A percentile compares a stretch with the other conserved stretches of the same genome.
phyloP scores from a whole-genome alignment of 2,888 invertebrate genomes.

The Schrankia costaestrigalis region DNA sequence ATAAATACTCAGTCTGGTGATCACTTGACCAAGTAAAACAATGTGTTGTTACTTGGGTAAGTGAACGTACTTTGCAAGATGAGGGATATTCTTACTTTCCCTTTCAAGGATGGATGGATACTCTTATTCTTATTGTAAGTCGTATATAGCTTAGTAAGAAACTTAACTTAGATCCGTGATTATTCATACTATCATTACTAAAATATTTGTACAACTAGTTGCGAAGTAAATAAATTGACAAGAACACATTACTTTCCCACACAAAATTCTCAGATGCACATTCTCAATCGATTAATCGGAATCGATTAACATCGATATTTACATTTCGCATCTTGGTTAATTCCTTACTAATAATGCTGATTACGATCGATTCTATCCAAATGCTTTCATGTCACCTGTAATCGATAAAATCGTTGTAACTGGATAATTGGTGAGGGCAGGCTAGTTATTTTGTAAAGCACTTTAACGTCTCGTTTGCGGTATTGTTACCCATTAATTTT shows the following conservation, averaged over 20 bases:
- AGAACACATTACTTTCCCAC: conserved; percentile 9
- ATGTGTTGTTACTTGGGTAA: too few relatives aligned
- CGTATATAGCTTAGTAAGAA: too few relatives aligned
- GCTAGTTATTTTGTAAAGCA: conserved; percentile 26
- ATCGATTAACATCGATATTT: conserved; percentile 29
- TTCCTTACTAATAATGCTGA: conserved; percentile 25
- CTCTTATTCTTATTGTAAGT: too few relatives aligned
- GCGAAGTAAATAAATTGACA: neutral
- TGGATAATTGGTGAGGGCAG: conserved; percentile 23
- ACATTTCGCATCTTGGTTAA: conserved; percentile 25
- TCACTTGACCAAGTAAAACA: too few relatives aligned
- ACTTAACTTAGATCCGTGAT: too few relatives aligned
- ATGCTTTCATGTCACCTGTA: conserved; percentile 25
- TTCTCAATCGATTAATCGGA: conserved; percentile 20
- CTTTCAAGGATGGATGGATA: too few relatives aligned
- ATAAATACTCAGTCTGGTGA: too few relatives aligned
- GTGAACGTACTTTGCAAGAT: too few relatives aligned
- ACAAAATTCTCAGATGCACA: conserved; percentile 7
- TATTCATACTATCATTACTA: too few relatives aligned
- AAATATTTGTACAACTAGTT: too few relatives aligned
- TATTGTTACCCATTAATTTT: conserved; percentile 25
- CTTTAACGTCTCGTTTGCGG: conserved; percentile 23
- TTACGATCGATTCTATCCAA: conserved; percentile 27
- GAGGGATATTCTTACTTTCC: too few relatives aligned
- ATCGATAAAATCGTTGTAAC: conserved; percentile 25